phyloP scores from a whole-genome alignment of 2,888 invertebrate genomes.

The Polyommatus icarus region DNA sequence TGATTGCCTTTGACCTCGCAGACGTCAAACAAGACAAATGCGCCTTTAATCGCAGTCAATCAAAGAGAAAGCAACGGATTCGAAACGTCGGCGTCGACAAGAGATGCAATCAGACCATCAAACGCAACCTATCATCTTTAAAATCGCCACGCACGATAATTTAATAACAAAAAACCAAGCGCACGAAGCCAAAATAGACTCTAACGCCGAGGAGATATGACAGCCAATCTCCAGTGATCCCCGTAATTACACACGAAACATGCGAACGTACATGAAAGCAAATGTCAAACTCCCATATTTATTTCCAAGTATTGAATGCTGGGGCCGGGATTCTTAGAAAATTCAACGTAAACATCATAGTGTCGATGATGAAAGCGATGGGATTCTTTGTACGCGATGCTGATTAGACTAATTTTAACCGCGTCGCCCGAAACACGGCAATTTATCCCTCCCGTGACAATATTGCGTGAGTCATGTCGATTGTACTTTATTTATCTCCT shows the following conservation, averaged over 20 bases:
- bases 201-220: conserved; percentile 58
- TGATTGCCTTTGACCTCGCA: conserved; percentile 49
- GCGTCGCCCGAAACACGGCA: conserved; percentile 55
- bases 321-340: conserved; percentile 72
- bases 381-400: conserved; percentile 75
- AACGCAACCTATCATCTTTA: conserved; percentile 78
- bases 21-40: conserved; percentile 50
- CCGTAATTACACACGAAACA: conserved; percentile 75
- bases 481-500: conserved; percentile 38
- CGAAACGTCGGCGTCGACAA: conserved; percentile 76
- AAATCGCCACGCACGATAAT: conserved; percentile 80
- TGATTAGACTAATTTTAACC: conserved; percentile 77
- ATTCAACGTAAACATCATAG: conserved; percentile 75
- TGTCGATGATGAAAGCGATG: conserved; percentile 81
- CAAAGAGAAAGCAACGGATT: conserved; percentile 76
- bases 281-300: conserved; percentile 81
- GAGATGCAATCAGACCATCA: conserved; percentile 79
- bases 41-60: conserved; percentile 68
- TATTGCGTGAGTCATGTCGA: conserved; percentile 45
- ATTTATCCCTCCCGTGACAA: conserved; percentile 71
- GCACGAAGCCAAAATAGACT: conserved; percentile 57
- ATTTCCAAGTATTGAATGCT: conserved; percentile 80
- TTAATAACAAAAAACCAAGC: conserved; percentile 77
- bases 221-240: conserved; percentile 48
- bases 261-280: conserved; percentile 78